A percentile compares a stretch with the other conserved stretches of the same genome.
These are phyloP conservation scores for Nerophis ophidion DNA, from an alignment of 2,113 vertebrate genomes.

Conservation along the genomic window DNA sequence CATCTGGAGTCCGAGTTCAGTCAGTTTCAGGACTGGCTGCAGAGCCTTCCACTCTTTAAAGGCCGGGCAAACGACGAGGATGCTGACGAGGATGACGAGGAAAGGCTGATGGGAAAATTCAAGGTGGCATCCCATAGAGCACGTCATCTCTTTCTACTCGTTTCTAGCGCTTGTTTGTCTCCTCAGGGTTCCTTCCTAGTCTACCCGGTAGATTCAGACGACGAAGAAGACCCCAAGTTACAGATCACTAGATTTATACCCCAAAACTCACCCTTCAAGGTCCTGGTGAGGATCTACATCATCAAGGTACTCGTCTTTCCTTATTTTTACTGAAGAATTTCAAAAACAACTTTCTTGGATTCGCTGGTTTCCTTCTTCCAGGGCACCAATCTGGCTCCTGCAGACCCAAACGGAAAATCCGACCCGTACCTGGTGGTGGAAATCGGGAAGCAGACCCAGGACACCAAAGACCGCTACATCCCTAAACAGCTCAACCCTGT, in stretches of 20 bases:
- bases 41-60: constrained; percentile 79
- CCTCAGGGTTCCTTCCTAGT: constrained; percentile 85
- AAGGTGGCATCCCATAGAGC: constrained; percentile 71
- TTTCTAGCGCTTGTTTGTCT: neutral
- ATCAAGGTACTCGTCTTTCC: constrained; percentile 74
- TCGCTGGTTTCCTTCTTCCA: constrained; percentile 38
- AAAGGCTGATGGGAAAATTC: constrained; percentile 85
- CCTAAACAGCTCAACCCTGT: constrained; percentile 91
- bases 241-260: constrained; percentile 79
- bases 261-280: constrained; percentile 83
- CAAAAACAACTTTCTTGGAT: neutral
- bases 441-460: constrained; percentile 70
- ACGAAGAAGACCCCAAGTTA: constrained; percentile 55
- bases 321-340: neutral
- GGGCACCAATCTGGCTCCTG: constrained; percentile 85
- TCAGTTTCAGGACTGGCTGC: constrained; percentile 90
- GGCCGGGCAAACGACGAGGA: constrained; percentile 76
- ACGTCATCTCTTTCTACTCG: neutral
- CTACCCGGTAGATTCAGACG: constrained; percentile 76
- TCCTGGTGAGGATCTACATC: constrained; percentile 84
- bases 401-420: constrained; percentile 87
- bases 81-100: constrained; percentile 77
- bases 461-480: constrained; percentile 85
- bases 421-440: constrained; percentile 87
- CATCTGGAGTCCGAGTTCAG: constrained; percentile 85